A percentile compares a stretch with the other conserved stretches of the same genome.
phyloP scores from a whole-genome alignment of 2,113 vertebrate genomes.

The Spea multiplicata region DNA sequence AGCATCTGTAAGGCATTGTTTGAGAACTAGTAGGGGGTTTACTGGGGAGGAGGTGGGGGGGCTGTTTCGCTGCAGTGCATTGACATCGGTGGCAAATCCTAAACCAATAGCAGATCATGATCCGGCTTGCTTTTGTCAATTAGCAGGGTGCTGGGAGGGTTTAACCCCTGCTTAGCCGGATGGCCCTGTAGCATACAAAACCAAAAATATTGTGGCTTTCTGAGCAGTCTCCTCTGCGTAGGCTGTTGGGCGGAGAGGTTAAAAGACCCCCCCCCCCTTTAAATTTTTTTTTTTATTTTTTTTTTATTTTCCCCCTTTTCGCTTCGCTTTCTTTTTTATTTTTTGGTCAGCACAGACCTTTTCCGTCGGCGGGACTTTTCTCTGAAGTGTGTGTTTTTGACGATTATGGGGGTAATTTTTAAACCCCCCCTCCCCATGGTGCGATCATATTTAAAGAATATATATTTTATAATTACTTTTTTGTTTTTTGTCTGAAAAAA shows the following conservation, averaged over 20 bases:
- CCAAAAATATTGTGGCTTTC: too few species aligned
- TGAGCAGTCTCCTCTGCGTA: too few species aligned
- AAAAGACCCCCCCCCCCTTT: not conserved
- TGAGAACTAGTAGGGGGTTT: constrained; percentile 3
- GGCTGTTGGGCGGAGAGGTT: not conserved
- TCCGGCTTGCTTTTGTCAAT: not conserved
- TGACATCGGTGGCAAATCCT: constrained; percentile 14
- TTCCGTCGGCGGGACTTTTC: too few species aligned
- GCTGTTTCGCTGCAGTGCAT: constrained; percentile 10
- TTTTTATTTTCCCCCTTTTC: not conserved
- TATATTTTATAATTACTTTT: too few species aligned
- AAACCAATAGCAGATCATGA: not conserved
- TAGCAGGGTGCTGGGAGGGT: not conserved
- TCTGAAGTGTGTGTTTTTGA: too few species aligned
- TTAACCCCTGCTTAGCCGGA: not conserved
- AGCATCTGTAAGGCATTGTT: constrained; percentile 5
- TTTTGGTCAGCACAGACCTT: too few species aligned
- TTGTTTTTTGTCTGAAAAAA: too few species aligned
- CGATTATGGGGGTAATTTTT: too few species aligned
- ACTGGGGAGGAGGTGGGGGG: not conserved
- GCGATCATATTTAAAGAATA: too few species aligned
- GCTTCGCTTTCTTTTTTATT: not conserved
- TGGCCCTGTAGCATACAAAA: not conserved
- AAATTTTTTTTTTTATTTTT: not conserved
- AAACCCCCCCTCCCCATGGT: too few species aligned